phyloP scores from a whole-genome alignment of 2,113 vertebrate species.

The Gymnocephalus cernua region DNA sequence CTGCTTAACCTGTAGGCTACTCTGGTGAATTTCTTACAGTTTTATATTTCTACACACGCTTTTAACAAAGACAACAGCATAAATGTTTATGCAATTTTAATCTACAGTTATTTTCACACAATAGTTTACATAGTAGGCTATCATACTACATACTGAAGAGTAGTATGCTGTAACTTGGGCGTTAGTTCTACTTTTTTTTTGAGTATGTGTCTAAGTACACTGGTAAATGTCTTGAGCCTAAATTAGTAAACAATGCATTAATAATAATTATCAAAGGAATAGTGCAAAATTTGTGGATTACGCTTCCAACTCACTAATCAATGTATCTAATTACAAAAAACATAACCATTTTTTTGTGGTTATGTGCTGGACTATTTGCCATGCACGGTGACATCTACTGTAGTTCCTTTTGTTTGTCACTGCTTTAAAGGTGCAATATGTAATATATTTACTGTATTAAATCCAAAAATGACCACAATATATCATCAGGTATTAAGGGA shows the following conservation, averaged over 20 bases:
- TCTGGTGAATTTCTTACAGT: background rate
- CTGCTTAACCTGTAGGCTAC: background rate
- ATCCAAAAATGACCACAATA: too few relatives aligned
- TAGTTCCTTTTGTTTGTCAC: background rate
- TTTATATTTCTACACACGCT: background rate
- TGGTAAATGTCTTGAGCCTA: background rate
- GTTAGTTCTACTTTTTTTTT: background rate
- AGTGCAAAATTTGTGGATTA: background rate
- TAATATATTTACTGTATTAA: too few relatives aligned
- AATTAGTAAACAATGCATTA: background rate
- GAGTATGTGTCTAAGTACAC: background rate
- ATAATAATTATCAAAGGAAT: conserved; percentile 1
- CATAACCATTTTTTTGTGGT: too few relatives aligned
- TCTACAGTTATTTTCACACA: background rate
- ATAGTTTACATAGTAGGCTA: background rate
- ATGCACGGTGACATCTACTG: too few relatives aligned
- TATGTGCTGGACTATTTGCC: too few relatives aligned
- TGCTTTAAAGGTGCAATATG: background rate
- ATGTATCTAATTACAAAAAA: conserved; percentile 1
- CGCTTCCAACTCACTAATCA: background rate
- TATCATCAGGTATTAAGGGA: too few relatives aligned
- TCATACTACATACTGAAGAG: background rate
- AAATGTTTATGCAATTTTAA: background rate
- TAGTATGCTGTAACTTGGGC: background rate
- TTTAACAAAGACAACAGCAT: too few relatives aligned